Base-by-base conservation (phyloP, 1,140 invertebrate species). In the Ctenoplectra terminalis region DNA sequence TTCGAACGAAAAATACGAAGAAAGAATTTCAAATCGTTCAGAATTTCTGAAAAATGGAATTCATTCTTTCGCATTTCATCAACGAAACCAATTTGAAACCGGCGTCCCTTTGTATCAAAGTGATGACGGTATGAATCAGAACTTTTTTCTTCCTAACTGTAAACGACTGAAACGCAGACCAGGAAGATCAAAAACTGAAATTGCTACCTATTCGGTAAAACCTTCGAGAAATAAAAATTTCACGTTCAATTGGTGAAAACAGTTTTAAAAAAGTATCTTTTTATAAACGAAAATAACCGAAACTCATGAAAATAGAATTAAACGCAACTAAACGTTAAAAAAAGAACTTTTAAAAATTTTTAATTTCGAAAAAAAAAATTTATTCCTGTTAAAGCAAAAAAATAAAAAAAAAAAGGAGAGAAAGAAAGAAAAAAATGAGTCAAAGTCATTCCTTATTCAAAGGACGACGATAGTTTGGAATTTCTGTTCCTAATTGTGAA, bases 401-500 rank as follows among this genome's bases (percentile, higher is more conserved):
- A 7, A 15, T 56, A 8, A 37, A 37, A 23, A n/a, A 61, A 0
- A 61, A n/a, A 61, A 11, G 13, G 46, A 8, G 20, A 17, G 31
- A 23, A 9, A 40, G 40, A 40, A 9, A 40, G 4, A 40, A 9
- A 9, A 63, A 43, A 40, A 26, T 2, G 13, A 48, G 7, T 11
- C 7, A 64, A 26, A 64, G 9, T 43, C 17, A 13, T 64, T 9
- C 13, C 13, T 17, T 26, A 29, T 40, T 9, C 34, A 37, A 26
- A 20, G 13, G 9, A 26, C 8, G 13, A 37, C 20, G 9, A 40
- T 73, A 17, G 11, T 61, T 73, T 29, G 13, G 20, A 73, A 46
- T 58, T 58, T 58, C 26, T 40, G 37, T 66, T 76, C 58, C 46
- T 37, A 72, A 56, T 74, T 9, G 9, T 34, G 61, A 48, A 52